phyloP scores from a whole-genome alignment of 2,888 invertebrate genomes.

The Meghimatium bilineatum region DNA sequence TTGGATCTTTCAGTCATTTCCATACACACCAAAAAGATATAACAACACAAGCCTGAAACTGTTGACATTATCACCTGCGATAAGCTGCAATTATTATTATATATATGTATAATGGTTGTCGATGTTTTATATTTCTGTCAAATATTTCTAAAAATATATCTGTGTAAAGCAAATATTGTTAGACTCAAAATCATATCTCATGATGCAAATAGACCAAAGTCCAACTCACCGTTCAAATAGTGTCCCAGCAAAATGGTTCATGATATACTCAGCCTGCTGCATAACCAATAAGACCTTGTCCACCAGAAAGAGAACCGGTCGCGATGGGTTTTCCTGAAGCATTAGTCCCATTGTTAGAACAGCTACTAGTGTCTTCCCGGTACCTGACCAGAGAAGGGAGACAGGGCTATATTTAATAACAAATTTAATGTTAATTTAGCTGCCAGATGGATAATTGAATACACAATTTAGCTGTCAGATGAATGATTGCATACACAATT shows the following conservation, averaged over 20 bases:
- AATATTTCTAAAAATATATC: no score
- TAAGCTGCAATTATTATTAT: no score
- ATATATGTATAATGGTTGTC: no score
- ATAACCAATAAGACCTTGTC: conserved; percentile 71
- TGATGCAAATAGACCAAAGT: not conserved
- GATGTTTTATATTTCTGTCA: no score
- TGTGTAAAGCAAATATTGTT: no score
- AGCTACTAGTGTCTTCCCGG: conserved; percentile 71
- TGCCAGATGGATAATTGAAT: not conserved
- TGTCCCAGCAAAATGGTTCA: conserved; percentile 58
- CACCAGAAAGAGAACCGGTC: conserved; percentile 70
- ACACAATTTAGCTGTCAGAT: no score
- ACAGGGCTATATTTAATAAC: not conserved
- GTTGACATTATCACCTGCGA: no score
- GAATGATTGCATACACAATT: no score
- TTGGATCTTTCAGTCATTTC: no score
- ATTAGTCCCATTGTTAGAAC: conserved; percentile 67
- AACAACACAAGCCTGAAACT: no score
- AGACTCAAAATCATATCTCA: no score
- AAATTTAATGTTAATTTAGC: not conserved
- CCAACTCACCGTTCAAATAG: conserved; percentile 57
- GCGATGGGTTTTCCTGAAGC: conserved; percentile 63
- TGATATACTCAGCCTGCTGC: conserved; percentile 69
- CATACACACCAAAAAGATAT: no score
- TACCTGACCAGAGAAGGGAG: conserved; percentile 58